Evolutionary conservation across 2,113 vertebrate genomes (phyloP), one percentile per base, ranked within the genome.

Genomic region (Prunella himalayana): DNA sequence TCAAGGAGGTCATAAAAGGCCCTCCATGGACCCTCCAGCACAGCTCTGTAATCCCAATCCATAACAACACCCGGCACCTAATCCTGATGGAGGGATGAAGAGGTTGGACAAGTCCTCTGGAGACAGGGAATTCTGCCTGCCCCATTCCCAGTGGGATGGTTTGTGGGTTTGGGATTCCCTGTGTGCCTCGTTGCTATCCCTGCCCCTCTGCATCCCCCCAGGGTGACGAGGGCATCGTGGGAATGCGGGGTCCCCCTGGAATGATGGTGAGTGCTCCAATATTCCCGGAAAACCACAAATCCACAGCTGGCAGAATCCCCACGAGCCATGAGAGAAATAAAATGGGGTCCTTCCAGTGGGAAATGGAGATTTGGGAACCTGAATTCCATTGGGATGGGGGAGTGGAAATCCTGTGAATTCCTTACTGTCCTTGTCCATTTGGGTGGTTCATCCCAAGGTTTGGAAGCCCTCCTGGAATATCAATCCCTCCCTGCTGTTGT

Each of bases 171-270:
- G 57, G 70, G 45, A 35, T 86, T 21, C 50, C 78, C 14, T 4
- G 14, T 1, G 1, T n/a, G 6, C n/a, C 44, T 68, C 41, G 1
- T 53, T n/a, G 28, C 4, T n/a, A 19, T 49, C n/a, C 11, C 66
- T 50, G 25, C 4, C 25, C 44, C 4, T 81, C 42, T 93, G 37
- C 75, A 15, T 96, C 45, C 82, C 82, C 31, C 69, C 92, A 99
- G 99, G 99, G 99, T 25, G 97, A 98, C 9, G 96, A 97, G 53
- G 99, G 99, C 37, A n/a, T 95, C 45, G 12, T 88, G 12, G 99
- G 99, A 68, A 42, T 95, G 49, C 97, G 85, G 69, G 99, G 98
- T 16, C 49, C 94, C 10, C 17, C 51, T 2, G 99, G 99, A 53
- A 78, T 85, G 37, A 83, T 92, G 86, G 99, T 99, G 97, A 98